Evolutionary conservation across 2,888 invertebrate species (phyloP), one percentile per base, ranked within the genome.

Genomic region (Chloroclystis v-ata): DNA sequence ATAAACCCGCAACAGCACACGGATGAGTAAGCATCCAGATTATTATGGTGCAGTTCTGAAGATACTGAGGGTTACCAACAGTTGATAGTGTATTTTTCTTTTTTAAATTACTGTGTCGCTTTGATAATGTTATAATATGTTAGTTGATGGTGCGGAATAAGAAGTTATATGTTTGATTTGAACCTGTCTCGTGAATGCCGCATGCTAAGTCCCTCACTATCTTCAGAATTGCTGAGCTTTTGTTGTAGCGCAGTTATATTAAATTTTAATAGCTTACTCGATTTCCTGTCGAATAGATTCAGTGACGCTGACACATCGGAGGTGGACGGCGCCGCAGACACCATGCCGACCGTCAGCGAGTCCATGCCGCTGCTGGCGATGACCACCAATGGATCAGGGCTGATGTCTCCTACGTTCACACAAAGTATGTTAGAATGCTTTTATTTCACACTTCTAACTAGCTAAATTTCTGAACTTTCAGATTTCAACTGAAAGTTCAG

Each of bases 271-370:
- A 66, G 65, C 53, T 68, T 62, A 60, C 54, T 65, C 46, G 63
- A 60, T 55, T 67, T 65, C 46, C 54, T 65, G 47, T 59, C 62
- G 44, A 54, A 56, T 48, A 88, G 88, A 54, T 83, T 83, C 53
- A 78, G 77, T 11, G 84, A 83, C 43, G 85, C 88, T 0, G 88
- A 89, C 52, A 89, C 88, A 0, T 89, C 88, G 0, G 85, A 86
- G 58, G 78, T 85, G 75, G 86, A 82, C 37, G 83, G 82, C 11
- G 80, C 72, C 0, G 81, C 84, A 0, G 82, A 85, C 57, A 75
- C 85, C 0, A 78, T 80, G 80, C 85, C 86, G 0, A 68, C 76
- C 0, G 81, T 79, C 14, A 85, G 82, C 58, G 86, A 86, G 55
- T 82, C 83, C 0, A 70, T 85, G 78, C 87, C 87, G 2, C 54